Conservation (phyloP, 2,113 vertebrate genomes). For the Nipponia nippon region DNA sequence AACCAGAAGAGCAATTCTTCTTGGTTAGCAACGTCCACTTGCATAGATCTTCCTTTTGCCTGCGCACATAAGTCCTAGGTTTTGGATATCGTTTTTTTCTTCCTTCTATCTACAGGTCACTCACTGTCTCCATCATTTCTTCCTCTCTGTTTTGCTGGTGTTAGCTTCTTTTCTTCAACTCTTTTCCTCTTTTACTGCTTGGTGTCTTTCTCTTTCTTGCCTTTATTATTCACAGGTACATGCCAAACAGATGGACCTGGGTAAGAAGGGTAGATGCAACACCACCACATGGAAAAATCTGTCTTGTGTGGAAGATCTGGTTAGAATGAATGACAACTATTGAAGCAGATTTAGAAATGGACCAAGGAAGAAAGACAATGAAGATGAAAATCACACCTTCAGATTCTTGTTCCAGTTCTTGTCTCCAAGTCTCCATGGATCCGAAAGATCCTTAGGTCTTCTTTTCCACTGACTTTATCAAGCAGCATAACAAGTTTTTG, state of each 20-base stretch:
- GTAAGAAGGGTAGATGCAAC: not conserved
- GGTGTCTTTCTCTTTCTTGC: not conserved
- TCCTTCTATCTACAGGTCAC: not conserved
- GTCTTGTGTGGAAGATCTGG: not conserved
- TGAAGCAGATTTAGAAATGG: not conserved
- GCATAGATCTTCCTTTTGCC: not conserved
- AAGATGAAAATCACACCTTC: not conserved
- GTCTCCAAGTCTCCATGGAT: not conserved
- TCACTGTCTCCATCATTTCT: not conserved
- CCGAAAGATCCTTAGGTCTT: not conserved
- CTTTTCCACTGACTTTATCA: not conserved
- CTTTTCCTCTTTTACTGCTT: not conserved
- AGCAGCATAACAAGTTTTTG: not conserved
- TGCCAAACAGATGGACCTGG: not conserved
- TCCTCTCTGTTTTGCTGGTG: not conserved
- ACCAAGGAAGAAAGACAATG: not conserved
- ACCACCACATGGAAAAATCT: not conserved
- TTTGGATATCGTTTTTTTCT: not conserved
- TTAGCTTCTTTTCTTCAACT: not conserved
- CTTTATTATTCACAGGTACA: not conserved
- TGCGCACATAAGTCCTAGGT: rapidly evolving
- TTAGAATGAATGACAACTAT: not conserved
- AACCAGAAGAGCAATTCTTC: not conserved
- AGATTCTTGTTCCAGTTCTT: not conserved
- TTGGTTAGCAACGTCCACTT: not conserved